Evolutionary conservation across 2,888 invertebrate species (phyloP).

Genomic region (Caenorhabditis doughertyi): DNA sequence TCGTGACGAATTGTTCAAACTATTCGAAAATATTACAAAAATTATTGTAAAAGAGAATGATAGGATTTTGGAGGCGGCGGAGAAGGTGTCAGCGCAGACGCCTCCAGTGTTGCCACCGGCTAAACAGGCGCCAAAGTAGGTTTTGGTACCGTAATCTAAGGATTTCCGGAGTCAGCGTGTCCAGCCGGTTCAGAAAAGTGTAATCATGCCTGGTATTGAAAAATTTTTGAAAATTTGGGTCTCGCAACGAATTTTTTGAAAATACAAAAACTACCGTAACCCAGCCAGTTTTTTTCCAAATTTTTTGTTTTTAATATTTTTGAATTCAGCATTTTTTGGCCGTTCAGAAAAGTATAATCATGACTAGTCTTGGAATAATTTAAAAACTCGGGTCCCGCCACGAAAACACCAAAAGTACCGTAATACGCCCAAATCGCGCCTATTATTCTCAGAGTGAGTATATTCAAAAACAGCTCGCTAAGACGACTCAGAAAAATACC

Average conservation of each 20-base stretch:
- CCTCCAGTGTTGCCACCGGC: no score
- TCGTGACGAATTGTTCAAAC: neutral
- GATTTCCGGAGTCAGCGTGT: neutral
- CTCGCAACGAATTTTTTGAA: neutral
- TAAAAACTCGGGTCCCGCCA: no score
- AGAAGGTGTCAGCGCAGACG: no score
- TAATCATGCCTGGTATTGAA: neutral
- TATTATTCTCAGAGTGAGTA: no score
- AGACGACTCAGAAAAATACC: no score
- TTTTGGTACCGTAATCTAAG: neutral
- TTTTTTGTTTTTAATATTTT: neutral
- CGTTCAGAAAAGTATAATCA: neutral
- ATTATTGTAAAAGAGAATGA: neutral
- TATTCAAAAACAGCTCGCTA: no score
- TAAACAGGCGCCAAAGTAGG: neutral
- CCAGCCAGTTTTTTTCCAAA: neutral
- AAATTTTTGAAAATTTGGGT: neutral
- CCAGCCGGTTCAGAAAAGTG: neutral
- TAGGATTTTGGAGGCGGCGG: neutral
- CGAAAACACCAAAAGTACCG: no score
- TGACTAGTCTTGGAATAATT: neutral
- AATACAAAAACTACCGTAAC: slow-evolving; percentile 3
- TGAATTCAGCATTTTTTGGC: neutral
- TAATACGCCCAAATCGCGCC: no score
- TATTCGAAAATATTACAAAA: neutral